Percentiles rank a stretch among this genome's conserved stretches.
Evolutionary conservation across 1,140 invertebrate genomes (phyloP).

Genomic region (Pissodes strobi): DNA sequence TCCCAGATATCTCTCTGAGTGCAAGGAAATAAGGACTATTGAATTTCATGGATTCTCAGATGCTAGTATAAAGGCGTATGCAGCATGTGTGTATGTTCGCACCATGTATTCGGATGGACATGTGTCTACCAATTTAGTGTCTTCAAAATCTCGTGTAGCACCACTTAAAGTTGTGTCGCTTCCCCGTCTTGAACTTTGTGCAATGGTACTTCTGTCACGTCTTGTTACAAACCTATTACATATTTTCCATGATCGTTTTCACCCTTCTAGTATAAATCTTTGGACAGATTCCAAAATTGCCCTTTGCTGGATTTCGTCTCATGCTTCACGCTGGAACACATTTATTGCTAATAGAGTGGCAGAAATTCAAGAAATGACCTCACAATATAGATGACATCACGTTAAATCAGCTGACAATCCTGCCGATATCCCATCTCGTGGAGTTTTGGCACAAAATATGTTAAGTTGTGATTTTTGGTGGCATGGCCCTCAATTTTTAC

Average conservation of each 20-base stretch:
- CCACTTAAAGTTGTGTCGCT: slow-evolving; percentile 17
- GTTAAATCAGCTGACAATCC: slow-evolving; percentile 31
- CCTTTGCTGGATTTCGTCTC: slow-evolving; percentile 2
- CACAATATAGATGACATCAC: slow-evolving; percentile 33
- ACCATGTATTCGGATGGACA: background rate
- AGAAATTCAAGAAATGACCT: slow-evolving; percentile 13
- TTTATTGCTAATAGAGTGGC: slow-evolving; percentile 24
- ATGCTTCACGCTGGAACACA: background rate
- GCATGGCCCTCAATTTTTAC: slow-evolving; percentile 19
- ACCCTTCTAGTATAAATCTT: background rate
- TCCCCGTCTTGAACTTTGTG: slow-evolving; percentile 20
- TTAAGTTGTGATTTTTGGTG: slow-evolving; percentile 46
- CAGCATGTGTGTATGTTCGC: too few species aligned
- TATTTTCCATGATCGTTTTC: background rate
- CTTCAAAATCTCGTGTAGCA: slow-evolving; percentile 18
- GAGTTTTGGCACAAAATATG: slow-evolving; percentile 33
- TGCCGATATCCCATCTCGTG: slow-evolving; percentile 43
- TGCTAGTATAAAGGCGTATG: too few species aligned
- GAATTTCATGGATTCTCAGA: slow-evolving; percentile 24
- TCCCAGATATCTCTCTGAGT: too few species aligned
- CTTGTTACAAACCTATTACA: slow-evolving; percentile 5
- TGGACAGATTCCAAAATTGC: slow-evolving; percentile 17
- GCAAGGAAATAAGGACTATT: background rate
- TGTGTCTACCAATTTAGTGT: background rate
- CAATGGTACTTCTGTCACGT: slow-evolving; percentile 46